These are phyloP conservation scores for Chaenodraco wilsoni DNA, from an alignment of 2,797 vertebrate genomes.

Conservation along the genomic window DNA sequence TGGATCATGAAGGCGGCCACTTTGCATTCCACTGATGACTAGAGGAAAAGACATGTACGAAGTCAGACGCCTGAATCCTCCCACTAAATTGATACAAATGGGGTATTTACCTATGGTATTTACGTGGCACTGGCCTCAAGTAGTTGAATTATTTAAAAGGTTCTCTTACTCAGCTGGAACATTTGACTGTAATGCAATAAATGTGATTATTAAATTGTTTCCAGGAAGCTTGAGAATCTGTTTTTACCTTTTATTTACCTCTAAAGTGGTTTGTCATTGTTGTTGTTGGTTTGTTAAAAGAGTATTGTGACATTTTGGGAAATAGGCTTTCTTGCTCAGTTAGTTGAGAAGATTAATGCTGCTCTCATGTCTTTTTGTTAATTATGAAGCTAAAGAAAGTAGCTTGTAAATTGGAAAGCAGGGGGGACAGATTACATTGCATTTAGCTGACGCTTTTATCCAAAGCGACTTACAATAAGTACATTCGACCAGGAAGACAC, in stretches of 20 bases:
- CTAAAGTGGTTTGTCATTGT: slow-evolving; percentile 2
- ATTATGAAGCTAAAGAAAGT: not conserved
- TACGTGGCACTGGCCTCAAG: slow-evolving; percentile 52
- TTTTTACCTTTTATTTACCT: slow-evolving; percentile 24
- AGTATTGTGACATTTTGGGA: not conserved
- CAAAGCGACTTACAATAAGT: too few relatives aligned
- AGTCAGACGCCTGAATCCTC: slow-evolving; percentile 31
- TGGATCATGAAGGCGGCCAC: slow-evolving; percentile 38
- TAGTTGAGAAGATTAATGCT: not conserved
- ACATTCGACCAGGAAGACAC: too few relatives aligned
- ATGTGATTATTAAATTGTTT: slow-evolving; percentile 27
- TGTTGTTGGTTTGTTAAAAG: not conserved
- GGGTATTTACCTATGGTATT: slow-evolving; percentile 60
- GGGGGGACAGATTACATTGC: too few relatives aligned
- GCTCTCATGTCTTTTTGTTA: not conserved
- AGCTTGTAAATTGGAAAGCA: not conserved
- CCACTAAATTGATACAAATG: slow-evolving; percentile 70
- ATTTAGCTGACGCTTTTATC: too few relatives aligned
- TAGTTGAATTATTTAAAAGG: slow-evolving; percentile 51
- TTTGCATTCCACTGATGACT: slow-evolving; percentile 56
- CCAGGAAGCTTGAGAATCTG: not conserved
- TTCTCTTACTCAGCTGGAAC: slow-evolving; percentile 36
- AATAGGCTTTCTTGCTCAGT: not conserved
- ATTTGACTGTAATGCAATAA: slow-evolving; percentile 26
- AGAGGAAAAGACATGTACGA: slow-evolving; percentile 51